Evolutionary conservation across 1,140 invertebrate species (phyloP).

Genomic region (Penaeus indicus): DNA sequence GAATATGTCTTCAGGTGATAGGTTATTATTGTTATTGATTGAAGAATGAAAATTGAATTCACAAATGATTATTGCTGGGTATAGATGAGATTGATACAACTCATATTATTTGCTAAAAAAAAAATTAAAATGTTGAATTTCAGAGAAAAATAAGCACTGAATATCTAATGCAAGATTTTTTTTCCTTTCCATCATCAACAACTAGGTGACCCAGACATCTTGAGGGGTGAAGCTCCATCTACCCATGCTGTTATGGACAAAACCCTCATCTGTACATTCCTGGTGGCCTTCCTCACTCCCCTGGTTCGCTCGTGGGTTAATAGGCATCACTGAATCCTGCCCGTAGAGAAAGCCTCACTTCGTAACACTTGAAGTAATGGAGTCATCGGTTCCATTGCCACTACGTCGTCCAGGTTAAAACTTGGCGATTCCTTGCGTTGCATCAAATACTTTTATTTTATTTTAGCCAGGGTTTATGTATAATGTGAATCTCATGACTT

Average conservation of each 20-base stretch:
- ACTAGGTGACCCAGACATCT: constrained; percentile 57
- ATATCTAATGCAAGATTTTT: not conserved
- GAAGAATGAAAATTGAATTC: no score
- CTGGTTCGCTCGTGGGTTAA: constrained; percentile 42
- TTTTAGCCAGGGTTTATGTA: no score
- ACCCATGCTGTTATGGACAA: not conserved
- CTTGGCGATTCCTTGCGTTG: no score
- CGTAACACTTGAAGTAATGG: no score
- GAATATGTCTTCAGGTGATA: not conserved
- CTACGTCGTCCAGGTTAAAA: no score
- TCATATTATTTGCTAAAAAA: not conserved
- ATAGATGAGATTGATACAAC: not conserved
- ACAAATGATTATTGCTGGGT: no score
- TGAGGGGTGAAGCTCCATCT: constrained; percentile 43
- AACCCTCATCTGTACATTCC: constrained; percentile 34
- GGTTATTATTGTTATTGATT: not conserved
- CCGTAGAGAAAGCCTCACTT: no score
- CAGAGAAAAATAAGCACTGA: not conserved
- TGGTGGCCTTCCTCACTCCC: constrained; percentile 43
- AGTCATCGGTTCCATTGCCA: no score
- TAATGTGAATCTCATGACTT: no score
- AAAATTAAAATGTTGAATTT: no score
- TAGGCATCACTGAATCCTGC: no score
- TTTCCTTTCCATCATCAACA: not conserved
- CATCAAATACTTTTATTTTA: no score